Evolutionary conservation across 2,113 vertebrate genomes (phyloP).

Genomic region (Pseudorectes ferrugineus): DNA sequence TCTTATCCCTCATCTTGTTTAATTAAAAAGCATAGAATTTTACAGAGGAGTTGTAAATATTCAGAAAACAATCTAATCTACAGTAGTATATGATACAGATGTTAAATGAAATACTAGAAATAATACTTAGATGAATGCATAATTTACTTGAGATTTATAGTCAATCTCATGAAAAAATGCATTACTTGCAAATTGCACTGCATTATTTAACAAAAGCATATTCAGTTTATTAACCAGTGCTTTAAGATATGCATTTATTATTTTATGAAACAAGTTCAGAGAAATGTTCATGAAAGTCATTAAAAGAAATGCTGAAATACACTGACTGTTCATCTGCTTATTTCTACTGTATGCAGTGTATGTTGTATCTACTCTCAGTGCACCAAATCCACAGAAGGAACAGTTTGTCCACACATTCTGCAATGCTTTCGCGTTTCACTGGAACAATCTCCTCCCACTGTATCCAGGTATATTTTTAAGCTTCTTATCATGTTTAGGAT

Average conservation of each 20-base stretch:
- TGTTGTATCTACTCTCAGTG: not conserved
- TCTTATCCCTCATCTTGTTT: not conserved
- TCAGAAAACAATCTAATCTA: not conserved
- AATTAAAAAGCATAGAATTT: not conserved
- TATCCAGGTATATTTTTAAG: not conserved
- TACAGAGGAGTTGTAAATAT: not conserved
- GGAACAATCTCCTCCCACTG: not conserved
- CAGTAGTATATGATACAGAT: not conserved
- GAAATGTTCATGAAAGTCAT: not conserved
- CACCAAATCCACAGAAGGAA: not conserved
- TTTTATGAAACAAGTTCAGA: not conserved
- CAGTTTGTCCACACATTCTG: not conserved
- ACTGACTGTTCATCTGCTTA: not conserved
- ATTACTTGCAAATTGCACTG: not conserved
- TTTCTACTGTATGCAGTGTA: not conserved
- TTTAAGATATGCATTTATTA: not conserved
- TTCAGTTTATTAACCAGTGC: not conserved
- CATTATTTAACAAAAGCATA: not conserved
- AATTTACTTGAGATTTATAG: not conserved
- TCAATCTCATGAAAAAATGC: not conserved
- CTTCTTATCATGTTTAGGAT: not conserved
- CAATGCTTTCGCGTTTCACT: not conserved
- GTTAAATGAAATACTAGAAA: not conserved
- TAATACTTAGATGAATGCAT: not conserved
- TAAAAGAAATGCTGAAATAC: not conserved